A percentile compares a stretch with the other conserved stretches of the same genome.
phyloP scores from a whole-genome alignment of 1,140 invertebrate genomes.

The Maconellicoccus hirsutus region DNA sequence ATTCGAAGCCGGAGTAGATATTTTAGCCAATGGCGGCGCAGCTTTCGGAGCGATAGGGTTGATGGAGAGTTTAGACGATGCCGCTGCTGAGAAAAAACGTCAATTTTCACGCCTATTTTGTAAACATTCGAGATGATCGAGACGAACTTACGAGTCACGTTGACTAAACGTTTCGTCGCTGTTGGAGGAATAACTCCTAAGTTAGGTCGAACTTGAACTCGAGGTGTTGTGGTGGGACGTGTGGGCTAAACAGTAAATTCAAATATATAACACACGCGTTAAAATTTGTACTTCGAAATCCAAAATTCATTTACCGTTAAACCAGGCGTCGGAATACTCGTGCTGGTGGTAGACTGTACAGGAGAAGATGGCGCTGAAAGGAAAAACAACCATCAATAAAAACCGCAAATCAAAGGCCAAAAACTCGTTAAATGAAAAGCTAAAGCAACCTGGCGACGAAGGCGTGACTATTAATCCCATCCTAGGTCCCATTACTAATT shows the following conservation, averaged over 20 bases:
- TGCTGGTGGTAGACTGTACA: not conserved
- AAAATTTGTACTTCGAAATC: not conserved
- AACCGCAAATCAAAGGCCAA: not conserved
- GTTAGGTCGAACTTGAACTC: not conserved
- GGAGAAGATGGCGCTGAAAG: not conserved
- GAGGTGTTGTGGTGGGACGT: not conserved
- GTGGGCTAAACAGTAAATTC: not conserved
- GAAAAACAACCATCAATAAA: not conserved
- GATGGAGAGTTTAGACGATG: not conserved
- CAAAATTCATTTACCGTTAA: not conserved
- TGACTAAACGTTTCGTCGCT: not conserved
- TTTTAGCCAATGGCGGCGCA: not conserved
- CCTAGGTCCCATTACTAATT: not conserved
- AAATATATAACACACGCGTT: not conserved
- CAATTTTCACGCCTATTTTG: too few relatives aligned
- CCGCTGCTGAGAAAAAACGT: not conserved
- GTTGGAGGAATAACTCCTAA: not conserved
- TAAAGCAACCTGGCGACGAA: not conserved
- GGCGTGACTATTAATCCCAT: not conserved
- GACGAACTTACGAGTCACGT: not conserved
- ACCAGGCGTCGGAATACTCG: not conserved
- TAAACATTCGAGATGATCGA: too few relatives aligned
- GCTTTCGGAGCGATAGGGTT: not conserved
- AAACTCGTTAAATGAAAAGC: not conserved
- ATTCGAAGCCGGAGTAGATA: not conserved